phyloP scores from a whole-genome alignment of 2,797 vertebrate species.

The Pelodytes ibericus region DNA sequence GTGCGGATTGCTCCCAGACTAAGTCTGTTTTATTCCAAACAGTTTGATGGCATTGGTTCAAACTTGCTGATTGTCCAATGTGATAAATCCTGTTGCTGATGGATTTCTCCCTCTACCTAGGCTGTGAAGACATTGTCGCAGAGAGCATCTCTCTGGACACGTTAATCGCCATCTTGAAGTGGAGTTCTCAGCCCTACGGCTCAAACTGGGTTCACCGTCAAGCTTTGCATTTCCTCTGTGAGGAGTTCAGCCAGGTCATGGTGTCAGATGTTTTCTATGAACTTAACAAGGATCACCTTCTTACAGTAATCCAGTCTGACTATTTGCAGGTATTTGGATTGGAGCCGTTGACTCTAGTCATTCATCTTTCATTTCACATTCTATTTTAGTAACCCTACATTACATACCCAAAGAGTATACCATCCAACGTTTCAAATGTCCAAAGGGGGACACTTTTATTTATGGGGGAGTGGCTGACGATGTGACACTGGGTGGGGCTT shows the following conservation, averaged over 20 bases:
- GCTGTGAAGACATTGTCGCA: conserved; percentile 96
- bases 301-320: conserved; percentile 94
- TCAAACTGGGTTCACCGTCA: conserved; percentile 98
- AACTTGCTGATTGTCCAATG: too few species aligned
- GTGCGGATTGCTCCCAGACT: too few species aligned
- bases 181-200: conserved; percentile 97
- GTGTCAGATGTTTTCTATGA: conserved; percentile 94
- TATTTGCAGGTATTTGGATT: conserved; percentile 91
- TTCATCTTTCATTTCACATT: too few species aligned
- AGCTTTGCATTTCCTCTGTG: conserved; percentile 97
- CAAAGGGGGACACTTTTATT: too few species aligned
- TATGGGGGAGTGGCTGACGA: too few species aligned
- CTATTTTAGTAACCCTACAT: too few species aligned
- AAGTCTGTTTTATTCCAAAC: too few species aligned
- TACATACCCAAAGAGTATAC: too few species aligned
- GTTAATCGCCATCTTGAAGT: conserved; percentile 93
- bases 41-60: too few species aligned
- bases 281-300: conserved; percentile 93
- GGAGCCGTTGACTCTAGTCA: background rate
- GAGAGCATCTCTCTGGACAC: conserved; percentile 97
- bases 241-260: conserved; percentile 97
- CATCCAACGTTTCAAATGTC: too few species aligned
- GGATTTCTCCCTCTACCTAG: conserved; percentile 67
- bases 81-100: too few species aligned
- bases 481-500: too few species aligned